Percentiles rank a stretch among this genome's conserved stretches.
These are phyloP conservation scores for Tinea pellionella DNA, from an alignment of 2,888 invertebrate species.

Conservation along the genomic window DNA sequence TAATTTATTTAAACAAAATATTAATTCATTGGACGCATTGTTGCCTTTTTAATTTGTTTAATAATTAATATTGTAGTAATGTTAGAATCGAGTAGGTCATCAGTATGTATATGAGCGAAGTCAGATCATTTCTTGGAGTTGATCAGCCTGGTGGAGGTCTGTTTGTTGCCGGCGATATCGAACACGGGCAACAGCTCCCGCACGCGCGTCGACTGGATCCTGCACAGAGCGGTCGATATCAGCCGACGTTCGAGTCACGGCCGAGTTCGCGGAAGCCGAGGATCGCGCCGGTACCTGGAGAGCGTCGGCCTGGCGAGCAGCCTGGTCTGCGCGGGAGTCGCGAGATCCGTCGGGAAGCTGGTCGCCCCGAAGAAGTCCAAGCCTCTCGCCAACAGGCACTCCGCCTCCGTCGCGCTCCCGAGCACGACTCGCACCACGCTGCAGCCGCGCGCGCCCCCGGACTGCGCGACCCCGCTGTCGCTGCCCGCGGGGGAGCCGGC, in stretches of 20 bases:
- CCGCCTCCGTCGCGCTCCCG: slow-evolving; percentile 81
- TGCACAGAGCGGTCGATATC: background rate
- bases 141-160: background rate
- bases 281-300: background rate
- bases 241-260: background rate
- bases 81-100: background rate
- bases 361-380: slow-evolving; percentile 90
- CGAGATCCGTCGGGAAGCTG: slow-evolving; percentile 86
- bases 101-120: background rate
- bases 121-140: background rate
- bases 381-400: slow-evolving; percentile 83
- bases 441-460: background rate
- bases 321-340: slow-evolving; percentile 72
- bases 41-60: no score
- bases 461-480: slow-evolving; percentile 50
- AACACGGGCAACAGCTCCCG: slow-evolving; percentile 83
- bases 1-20: no score
- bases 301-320: slow-evolving; percentile 25
- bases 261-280: no score
- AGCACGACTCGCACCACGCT: slow-evolving; percentile 79
- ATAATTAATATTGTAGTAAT: background rate
- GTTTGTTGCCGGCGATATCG: slow-evolving; percentile 72
- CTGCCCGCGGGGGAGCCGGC: slow-evolving; percentile 31
- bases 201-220: slow-evolving; percentile 72
- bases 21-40: no score